phyloP scores from a whole-genome alignment of 2,888 invertebrate genomes.

The Temnothorax unifasciatus region DNA sequence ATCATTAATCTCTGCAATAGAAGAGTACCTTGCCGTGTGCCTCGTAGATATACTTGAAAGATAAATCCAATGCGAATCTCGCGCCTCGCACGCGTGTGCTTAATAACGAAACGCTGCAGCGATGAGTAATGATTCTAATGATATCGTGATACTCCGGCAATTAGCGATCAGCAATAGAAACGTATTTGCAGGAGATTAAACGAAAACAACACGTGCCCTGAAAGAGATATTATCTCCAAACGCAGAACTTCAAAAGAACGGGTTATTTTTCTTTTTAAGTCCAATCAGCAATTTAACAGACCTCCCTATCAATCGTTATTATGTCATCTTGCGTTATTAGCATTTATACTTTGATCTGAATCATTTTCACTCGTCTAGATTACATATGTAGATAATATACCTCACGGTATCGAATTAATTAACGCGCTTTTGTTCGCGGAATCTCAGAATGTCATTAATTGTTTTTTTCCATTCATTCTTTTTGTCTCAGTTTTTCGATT shows the following conservation, averaged over 20 bases:
- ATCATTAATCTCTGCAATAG: background rate
- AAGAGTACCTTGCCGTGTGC: background rate
- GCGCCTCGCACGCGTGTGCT: background rate
- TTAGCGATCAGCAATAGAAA: background rate
- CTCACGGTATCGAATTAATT: background rate
- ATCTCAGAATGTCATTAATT: background rate
- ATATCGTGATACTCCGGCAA: slow-evolving; percentile 1
- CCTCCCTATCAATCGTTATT: background rate
- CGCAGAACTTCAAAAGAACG: background rate
- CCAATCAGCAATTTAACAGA: background rate
- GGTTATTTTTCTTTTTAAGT: background rate
- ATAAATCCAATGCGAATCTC: slow-evolving; percentile 43
- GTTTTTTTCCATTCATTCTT: background rate
- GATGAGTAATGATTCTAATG: slow-evolving; percentile 7
- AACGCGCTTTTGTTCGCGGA: background rate
- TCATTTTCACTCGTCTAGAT: background rate
- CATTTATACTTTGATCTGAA: background rate
- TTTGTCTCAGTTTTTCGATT: background rate
- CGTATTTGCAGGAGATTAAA: background rate
- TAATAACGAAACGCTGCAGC: slow-evolving; percentile 6
- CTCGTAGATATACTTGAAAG: slow-evolving; percentile 44
- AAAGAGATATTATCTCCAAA: background rate
- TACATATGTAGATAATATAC: background rate
- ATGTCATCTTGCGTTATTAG: background rate
- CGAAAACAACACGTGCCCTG: background rate